These are phyloP conservation scores for Siniperca knerii DNA, from an alignment of 2,113 vertebrate genomes.

Conservation along the genomic window DNA sequence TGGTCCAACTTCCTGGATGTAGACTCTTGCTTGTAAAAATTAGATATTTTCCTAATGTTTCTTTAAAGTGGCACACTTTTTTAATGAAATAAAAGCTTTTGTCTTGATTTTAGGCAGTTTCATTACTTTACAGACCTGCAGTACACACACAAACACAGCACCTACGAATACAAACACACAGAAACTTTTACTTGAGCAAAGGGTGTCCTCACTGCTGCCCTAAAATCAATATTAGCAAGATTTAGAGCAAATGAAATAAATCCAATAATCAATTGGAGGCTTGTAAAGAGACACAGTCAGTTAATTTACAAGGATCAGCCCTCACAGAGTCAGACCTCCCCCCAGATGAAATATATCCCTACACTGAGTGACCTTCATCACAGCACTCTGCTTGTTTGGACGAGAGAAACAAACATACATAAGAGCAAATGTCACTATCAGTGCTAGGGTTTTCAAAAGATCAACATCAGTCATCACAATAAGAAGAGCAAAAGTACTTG, in stretches of 20 bases:
- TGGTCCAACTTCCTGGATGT: conserved; percentile 23
- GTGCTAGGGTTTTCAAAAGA: background rate
- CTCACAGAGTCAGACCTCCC: background rate
- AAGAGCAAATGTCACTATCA: background rate
- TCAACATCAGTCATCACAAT: background rate
- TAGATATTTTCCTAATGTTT: conserved; percentile 60
- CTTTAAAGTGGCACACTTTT: conserved; percentile 37
- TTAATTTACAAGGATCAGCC: conserved; percentile 35
- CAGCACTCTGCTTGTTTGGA: conserved; percentile 1
- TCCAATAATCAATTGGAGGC: conserved; percentile 61
- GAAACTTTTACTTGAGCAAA: conserved; percentile 29
- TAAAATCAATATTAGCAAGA: conserved; percentile 58
- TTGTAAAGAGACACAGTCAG: conserved; percentile 52
- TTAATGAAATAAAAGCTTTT: conserved; percentile 52
- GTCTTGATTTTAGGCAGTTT: conserved; percentile 22
- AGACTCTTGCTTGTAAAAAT: conserved; percentile 17
- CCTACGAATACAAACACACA: conserved; percentile 10
- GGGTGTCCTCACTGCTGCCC: conserved; percentile 17
- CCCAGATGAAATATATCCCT: conserved; percentile 17
- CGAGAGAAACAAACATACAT: background rate
- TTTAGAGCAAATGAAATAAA: conserved; percentile 63
- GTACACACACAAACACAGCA: background rate
- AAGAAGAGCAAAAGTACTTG: background rate
- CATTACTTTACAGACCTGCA: conserved; percentile 13
- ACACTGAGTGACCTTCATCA: conserved; percentile 2